Conservation (phyloP, 2,888 invertebrate genomes). For the Melanchra persicariae region DNA sequence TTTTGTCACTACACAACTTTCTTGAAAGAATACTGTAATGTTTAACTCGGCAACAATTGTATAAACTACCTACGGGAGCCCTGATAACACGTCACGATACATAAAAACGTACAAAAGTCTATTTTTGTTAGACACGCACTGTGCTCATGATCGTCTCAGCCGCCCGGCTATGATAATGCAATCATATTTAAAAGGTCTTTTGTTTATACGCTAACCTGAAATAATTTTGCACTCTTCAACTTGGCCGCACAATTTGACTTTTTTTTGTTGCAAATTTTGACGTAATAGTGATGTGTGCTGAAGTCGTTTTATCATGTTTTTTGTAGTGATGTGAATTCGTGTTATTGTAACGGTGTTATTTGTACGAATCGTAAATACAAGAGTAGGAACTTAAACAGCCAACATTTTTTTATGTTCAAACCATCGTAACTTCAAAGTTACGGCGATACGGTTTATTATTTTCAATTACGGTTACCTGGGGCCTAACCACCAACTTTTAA, state of each 20-base stretch:
- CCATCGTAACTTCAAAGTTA: not conserved
- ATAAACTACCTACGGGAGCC: conserved; percentile 83
- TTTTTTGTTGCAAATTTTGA: conserved; percentile 70
- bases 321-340: conserved; percentile 42
- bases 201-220: conserved; percentile 52
- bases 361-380: not conserved
- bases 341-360: conserved; percentile 6
- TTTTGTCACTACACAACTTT: conserved; percentile 78
- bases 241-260: conserved; percentile 66
- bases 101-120: conserved; percentile 87
- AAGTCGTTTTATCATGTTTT: conserved; percentile 3
- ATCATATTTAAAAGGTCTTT: conserved; percentile 64
- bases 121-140: conserved; percentile 87
- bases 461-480: no score
- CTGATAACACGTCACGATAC: conserved; percentile 86
- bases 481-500: no score
- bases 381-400: no score
- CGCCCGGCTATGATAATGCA: conserved; percentile 79
- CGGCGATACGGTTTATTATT: no score
- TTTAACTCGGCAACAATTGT: conserved; percentile 75
- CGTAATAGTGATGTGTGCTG: conserved; percentile 70
- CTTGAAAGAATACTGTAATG: conserved; percentile 77
- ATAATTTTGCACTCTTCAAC: conserved; percentile 63
- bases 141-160: conserved; percentile 83
- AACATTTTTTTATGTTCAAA: not conserved